A percentile compares a stretch with the other conserved stretches of the same genome.
Conservation (phyloP, 2,888 invertebrate species). For the Thera obeliscata region DNA sequence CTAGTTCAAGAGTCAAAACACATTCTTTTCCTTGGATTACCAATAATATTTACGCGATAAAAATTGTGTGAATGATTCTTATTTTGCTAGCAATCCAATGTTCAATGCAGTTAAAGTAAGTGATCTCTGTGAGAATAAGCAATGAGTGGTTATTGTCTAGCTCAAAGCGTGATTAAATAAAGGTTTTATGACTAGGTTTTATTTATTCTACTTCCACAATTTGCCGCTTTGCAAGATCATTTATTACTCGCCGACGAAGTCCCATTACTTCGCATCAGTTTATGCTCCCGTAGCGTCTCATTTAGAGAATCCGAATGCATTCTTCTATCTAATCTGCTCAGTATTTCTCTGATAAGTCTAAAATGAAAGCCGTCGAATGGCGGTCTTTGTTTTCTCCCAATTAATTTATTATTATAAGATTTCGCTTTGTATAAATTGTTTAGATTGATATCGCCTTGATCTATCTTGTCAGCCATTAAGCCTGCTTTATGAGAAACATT, state of each 20-base stretch:
- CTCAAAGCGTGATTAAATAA: too few relatives aligned
- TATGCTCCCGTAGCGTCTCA: conserved; percentile 67
- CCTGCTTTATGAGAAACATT: conserved; percentile 35
- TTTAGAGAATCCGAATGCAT: conserved; percentile 68
- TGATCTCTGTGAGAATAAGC: too few relatives aligned
- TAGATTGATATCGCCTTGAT: conserved; percentile 34
- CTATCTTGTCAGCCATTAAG: conserved; percentile 33
- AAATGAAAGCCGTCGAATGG: conserved; percentile 36
- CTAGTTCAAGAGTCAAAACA: too few relatives aligned
- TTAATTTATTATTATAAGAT: conserved; percentile 48
- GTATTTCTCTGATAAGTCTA: conserved; percentile 58
- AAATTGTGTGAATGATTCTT: too few relatives aligned
- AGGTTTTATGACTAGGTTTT: too few relatives aligned
- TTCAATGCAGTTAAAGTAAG: too few relatives aligned
- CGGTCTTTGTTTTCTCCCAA: conserved; percentile 48
- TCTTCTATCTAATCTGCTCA: conserved; percentile 55
- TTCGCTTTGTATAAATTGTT: conserved; percentile 30
- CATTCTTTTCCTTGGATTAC: too few relatives aligned
- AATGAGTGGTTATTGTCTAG: too few relatives aligned
- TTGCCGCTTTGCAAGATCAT: conserved; percentile 75
- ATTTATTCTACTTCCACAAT: conserved; percentile 61
- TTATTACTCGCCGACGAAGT: conserved; percentile 66
- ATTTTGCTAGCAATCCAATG: too few relatives aligned
- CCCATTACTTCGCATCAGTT: conserved; percentile 67
- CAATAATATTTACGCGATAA: too few relatives aligned